Evolutionary conservation across 92 coral and sea anemone species (phyloP).

Genomic region (Palythoa caribaeorum): DNA sequence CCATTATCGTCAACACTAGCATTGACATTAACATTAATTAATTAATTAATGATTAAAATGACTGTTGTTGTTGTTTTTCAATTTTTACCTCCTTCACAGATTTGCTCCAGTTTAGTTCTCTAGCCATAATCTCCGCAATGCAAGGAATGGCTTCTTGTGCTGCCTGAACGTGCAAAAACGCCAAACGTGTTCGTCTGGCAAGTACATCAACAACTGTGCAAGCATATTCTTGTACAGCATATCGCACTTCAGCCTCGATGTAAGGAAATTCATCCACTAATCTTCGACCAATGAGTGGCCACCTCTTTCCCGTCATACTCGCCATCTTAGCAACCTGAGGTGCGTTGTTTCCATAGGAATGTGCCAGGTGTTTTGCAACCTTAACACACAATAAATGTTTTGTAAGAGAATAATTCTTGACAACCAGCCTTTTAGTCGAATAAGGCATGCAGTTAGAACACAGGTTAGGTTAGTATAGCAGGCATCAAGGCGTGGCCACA

Average conservation of each 20-base stretch:
- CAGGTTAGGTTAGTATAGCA: no score
- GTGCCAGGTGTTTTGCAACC: slow-evolving; percentile 94
- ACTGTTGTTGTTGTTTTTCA: not conserved
- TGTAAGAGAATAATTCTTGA: no score
- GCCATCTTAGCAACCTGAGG: slow-evolving; percentile 92
- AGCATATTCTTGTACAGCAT: slow-evolving; percentile 91
- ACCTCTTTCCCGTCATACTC: slow-evolving; percentile 85
- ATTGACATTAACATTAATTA: not conserved
- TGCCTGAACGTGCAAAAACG: slow-evolving; percentile 90
- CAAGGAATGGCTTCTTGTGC: slow-evolving; percentile 87
- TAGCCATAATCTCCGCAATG: slow-evolving; percentile 96
- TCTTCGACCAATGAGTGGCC: slow-evolving; percentile 93
- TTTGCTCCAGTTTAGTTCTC: slow-evolving; percentile 92
- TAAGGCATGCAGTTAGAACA: no score
- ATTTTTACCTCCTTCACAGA: slow-evolving; percentile 83
- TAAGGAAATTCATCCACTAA: slow-evolving; percentile 86
- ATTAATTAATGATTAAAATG: not conserved
- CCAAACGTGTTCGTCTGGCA: slow-evolving; percentile 95
- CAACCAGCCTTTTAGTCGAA: no score
- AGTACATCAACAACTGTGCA: slow-evolving; percentile 93
- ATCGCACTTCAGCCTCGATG: slow-evolving; percentile 95
- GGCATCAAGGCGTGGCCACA: no score
- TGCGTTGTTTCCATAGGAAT: slow-evolving; percentile 92
- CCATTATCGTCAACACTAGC: not conserved
- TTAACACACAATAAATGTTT: slow-evolving; percentile 13